Evolutionary conservation across 2,888 invertebrate genomes (phyloP).

Genomic region (Microctonus brassicae): DNA sequence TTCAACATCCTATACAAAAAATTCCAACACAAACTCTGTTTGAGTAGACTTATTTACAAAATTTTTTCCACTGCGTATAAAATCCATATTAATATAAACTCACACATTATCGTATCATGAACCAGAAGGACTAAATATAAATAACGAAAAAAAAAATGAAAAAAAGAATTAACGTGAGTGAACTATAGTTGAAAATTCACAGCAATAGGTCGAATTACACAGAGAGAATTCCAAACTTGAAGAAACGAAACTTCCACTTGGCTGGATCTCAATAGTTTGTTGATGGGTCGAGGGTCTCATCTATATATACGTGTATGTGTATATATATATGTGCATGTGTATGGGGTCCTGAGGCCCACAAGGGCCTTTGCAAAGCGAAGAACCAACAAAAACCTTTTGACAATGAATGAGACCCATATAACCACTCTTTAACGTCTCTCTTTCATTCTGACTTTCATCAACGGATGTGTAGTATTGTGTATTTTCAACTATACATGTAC

Average conservation of each 20-base stretch:
- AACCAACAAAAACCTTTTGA: slow-evolving; percentile 58
- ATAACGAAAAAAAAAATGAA: background rate
- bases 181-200: slow-evolving; percentile 21
- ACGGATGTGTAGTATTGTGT: slow-evolving; percentile 8
- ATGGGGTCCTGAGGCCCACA: slow-evolving; percentile 28
- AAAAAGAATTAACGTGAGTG: background rate
- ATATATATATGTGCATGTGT: no score
- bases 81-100: no score
- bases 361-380: slow-evolving; percentile 50
- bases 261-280: slow-evolving; percentile 60
- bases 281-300: slow-evolving; percentile 53
- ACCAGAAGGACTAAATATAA: no score
- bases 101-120: no score
- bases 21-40: no score
- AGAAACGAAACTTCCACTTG: slow-evolving; percentile 64
- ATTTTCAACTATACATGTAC: background rate
- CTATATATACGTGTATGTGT: slow-evolving; percentile 47
- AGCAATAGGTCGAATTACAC: slow-evolving; percentile 55
- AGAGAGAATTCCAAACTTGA: slow-evolving; percentile 40
- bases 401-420: slow-evolving; percentile 40
- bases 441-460: slow-evolving; percentile 27
- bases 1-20: no score
- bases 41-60: no score
- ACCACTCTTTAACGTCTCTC: slow-evolving; percentile 26
- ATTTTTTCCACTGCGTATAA: no score